Base-by-base conservation (phyloP, 2,797 vertebrate genomes). In the Crenuchus spilurus region DNA sequence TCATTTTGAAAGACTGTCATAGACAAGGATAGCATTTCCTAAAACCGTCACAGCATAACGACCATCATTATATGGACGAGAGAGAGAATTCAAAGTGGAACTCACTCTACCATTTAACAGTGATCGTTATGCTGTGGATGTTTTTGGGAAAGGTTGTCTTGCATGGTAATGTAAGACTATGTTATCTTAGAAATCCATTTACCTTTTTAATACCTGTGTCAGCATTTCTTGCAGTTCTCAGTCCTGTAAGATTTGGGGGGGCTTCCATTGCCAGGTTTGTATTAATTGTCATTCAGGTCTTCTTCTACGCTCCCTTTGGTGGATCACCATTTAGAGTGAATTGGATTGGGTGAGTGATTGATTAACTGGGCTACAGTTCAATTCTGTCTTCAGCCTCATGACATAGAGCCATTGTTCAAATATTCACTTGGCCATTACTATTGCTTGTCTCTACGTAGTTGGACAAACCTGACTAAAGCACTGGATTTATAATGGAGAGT, bases 211-310 rank as follows among this genome's bases (percentile, higher is more conserved):
- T 33, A 52, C 51, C 57, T 31, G 18, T 64, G 30, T 72, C 69
- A 73, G 64, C 72, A 65, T 55, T 33, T 24, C 20, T 41, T 8
- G 1, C 1, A 0, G 35, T 61, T 35, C 24, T 1, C 26, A n/a
- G 24, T 35, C 68, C 61, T 13, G 11, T 7, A 51, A 28, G 14
- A 30, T 30, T 22, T 20, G 48, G 2, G 16, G 37, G 46, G 63
- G 57, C 54, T 42, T 35, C 68, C 26, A 14, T 58, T 51, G 48
- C 55, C 33, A 60, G 61, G 31, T 60, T 33, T 52, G 44, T 49
- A 46, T 57, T 66, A 72, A 81, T 74, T 58, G 68, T 77, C 75
- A 67, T 67, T 63, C 55, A 54, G 18, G 39, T 80, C 76, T 65
- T 41, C 26, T 65, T 26, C 13, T 42, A 24, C 31, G 71, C 69